These are phyloP conservation scores for Drosophila nigromelanica DNA, from an alignment of 1,140 invertebrate genomes.

Conservation along the genomic window DNA sequence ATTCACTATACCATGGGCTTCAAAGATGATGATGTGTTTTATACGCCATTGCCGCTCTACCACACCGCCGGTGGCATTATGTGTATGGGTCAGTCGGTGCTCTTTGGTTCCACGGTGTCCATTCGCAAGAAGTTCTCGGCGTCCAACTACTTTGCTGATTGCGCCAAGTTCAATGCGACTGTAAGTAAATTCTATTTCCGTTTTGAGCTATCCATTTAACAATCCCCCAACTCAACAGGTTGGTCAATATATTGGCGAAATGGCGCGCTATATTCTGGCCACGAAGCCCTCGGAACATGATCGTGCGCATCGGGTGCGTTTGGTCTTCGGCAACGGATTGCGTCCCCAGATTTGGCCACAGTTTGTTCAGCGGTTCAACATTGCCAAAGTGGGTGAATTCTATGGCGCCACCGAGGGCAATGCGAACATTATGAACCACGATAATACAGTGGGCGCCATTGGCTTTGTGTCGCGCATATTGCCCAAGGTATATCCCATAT, in stretches of 20 bases:
- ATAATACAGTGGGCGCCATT: constrained; percentile 95
- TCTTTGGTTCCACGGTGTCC: constrained; percentile 93
- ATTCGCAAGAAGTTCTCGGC: constrained; percentile 98
- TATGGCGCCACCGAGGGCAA: constrained; percentile 99
- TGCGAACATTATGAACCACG: constrained; percentile 96
- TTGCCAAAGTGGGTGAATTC: constrained; percentile 94
- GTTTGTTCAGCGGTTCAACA: constrained; percentile 95
- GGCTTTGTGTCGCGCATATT: constrained; percentile 96
- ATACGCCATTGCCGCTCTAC: constrained; percentile 96
- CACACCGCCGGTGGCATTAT: constrained; percentile 97
- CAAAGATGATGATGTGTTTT: constrained; percentile 91
- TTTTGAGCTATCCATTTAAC: neutral
- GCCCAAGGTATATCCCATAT: constrained; percentile 93
- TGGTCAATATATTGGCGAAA: constrained; percentile 98
- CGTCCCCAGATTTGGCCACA: constrained; percentile 97
- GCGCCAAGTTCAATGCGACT: constrained; percentile 96
- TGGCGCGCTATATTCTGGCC: constrained; percentile 97
- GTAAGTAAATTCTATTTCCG: constrained; percentile 86
- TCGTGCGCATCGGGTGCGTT: constrained; percentile 91
- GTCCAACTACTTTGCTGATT: constrained; percentile 96
- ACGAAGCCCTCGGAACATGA: constrained; percentile 92
- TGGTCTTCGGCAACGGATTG: constrained; percentile 98
- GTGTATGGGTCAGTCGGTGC: constrained; percentile 91
- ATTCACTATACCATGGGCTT: constrained; percentile 89
- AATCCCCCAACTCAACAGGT: constrained; percentile 32